phyloP scores from a whole-genome alignment of 2,888 invertebrate genomes.

The Clepsis dumicolana region DNA sequence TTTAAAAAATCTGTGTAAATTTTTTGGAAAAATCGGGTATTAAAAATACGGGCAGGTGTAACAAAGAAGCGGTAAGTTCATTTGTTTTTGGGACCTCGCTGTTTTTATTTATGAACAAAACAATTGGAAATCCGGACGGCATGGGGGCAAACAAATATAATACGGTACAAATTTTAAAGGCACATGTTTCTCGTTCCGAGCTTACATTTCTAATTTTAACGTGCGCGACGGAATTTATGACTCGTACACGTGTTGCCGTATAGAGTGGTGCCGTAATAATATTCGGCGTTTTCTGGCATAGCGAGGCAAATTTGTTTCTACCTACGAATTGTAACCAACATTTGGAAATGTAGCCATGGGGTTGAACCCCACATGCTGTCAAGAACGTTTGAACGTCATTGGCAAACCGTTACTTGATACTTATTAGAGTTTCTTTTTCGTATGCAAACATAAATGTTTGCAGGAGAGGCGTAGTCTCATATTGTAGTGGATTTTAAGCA shows the following conservation, averaged over 20 bases:
- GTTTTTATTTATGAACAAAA: conserved; percentile 57
- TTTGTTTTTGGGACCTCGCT: conserved; percentile 49
- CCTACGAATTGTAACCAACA: too few relatives aligned
- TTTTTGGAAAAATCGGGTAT: background rate
- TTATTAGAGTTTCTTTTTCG: conserved; percentile 12
- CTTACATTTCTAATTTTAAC: conserved; percentile 84
- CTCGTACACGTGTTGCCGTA: conserved; percentile 78
- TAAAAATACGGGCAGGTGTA: conserved; percentile 50
- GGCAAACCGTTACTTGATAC: conserved; percentile 6
- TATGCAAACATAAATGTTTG: conserved; percentile 14
- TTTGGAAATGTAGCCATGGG: too few relatives aligned
- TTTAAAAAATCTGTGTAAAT: background rate
- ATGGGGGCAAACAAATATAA: conserved; percentile 66
- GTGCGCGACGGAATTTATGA: conserved; percentile 79
- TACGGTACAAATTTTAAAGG: conserved; percentile 78
- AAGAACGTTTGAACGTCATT: conserved; percentile 24
- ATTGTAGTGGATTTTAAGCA: background rate
- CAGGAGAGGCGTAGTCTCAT: conserved; percentile 9
- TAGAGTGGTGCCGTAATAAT: conserved; percentile 73
- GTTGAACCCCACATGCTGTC: too few relatives aligned
- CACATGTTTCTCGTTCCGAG: conserved; percentile 75
- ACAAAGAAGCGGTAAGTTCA: conserved; percentile 53
- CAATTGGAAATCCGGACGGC: conserved; percentile 55
- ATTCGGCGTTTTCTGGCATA: conserved; percentile 60
- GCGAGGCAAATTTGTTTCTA: conserved; percentile 62